These are phyloP conservation scores for Oreonectes daqikongensis DNA, from an alignment of 2,797 vertebrate species.

Conservation along the genomic window DNA sequence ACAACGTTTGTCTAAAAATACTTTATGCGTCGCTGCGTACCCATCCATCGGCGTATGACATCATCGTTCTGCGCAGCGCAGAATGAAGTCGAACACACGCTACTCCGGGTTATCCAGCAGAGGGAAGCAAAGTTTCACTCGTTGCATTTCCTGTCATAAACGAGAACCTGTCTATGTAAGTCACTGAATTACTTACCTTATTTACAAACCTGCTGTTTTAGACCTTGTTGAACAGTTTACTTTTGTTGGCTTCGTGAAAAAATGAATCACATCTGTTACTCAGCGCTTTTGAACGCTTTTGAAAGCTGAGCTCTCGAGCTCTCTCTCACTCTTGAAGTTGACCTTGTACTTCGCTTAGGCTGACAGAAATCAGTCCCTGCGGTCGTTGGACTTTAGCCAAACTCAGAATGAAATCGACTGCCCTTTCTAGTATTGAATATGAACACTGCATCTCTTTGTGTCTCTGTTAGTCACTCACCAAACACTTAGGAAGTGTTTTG, in stretches of 20 bases:
- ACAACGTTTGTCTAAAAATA: neutral
- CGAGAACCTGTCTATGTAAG: neutral
- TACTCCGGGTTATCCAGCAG: constrained; percentile 3
- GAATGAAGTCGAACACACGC: neutral
- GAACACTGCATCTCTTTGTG: neutral
- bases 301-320: too few relatives aligned
- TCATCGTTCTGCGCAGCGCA: neutral
- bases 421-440: neutral
- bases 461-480: neutral
- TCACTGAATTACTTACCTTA: neutral
- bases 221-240: neutral
- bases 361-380: neutral
- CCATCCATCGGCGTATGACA: neutral
- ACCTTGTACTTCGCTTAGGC: neutral
- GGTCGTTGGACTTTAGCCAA: neutral
- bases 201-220: neutral
- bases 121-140: constrained; percentile 20
- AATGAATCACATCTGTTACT: neutral
- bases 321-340: neutral
- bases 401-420: neutral
- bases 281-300: neutral
- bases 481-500: neutral
- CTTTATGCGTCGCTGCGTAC: too few relatives aligned
- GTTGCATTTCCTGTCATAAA: neutral
- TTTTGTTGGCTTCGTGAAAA: neutral